Evolutionary conservation across 2,888 invertebrate genomes (phyloP).

Genomic region (Nineta flava): DNA sequence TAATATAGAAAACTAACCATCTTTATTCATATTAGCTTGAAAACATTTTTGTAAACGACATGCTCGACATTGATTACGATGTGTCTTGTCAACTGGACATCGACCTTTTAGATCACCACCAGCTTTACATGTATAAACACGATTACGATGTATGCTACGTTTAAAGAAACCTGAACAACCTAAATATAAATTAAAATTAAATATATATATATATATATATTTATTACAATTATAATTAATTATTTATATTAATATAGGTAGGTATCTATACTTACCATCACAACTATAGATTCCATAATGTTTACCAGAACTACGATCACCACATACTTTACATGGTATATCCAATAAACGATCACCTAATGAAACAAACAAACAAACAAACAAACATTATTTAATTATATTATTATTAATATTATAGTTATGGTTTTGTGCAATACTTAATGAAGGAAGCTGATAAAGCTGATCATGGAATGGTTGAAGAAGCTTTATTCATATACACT

Average conservation of each 20-base stretch:
- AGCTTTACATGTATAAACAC: conserved; percentile 94
- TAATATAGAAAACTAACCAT: too few relatives aligned
- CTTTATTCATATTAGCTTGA: conserved; percentile 93
- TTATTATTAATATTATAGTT: neutral
- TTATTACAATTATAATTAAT: too few relatives aligned
- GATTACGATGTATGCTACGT: conserved; percentile 87
- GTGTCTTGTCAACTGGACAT: conserved; percentile 93
- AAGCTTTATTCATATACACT: too few relatives aligned
- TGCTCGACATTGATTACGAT: conserved; percentile 91
- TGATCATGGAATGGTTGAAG: too few relatives aligned
- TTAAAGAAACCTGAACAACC: conserved; percentile 95
- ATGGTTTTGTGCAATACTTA: too few relatives aligned
- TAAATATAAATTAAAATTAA: conserved; percentile 24
- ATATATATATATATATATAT: too few relatives aligned
- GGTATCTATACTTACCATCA: conserved; percentile 59
- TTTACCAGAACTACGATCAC: conserved; percentile 96
- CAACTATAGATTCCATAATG: conserved; percentile 99
- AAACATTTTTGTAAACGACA: conserved; percentile 91
- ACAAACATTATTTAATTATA: neutral
- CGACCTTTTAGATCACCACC: conserved; percentile 83
- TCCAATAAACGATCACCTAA: conserved; percentile 96
- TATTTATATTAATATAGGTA: neutral
- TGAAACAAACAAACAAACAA: conserved; percentile 19
- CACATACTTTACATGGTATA: conserved; percentile 97
- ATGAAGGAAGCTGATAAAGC: too few relatives aligned